Conservation (phyloP, 2,113 vertebrate species). For the Oncorhynchus mykiss region DNA sequence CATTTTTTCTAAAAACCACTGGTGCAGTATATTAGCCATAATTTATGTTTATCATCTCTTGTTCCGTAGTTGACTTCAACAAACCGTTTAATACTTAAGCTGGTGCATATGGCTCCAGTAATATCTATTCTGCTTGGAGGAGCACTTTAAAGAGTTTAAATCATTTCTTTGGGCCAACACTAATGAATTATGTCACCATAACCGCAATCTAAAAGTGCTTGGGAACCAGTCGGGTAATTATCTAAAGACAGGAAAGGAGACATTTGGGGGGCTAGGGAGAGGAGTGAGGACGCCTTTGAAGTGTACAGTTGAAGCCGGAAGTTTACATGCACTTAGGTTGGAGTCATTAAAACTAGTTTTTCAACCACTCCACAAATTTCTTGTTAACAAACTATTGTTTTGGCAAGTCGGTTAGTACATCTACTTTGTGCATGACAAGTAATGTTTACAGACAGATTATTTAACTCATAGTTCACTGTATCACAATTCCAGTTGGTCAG, state of each 20-base stretch:
- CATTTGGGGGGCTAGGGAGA: conserved; percentile 34
- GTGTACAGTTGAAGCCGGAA: conserved; percentile 10
- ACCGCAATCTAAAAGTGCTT: conserved; percentile 65
- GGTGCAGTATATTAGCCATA: conserved; percentile 98
- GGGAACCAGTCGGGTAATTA: conserved; percentile 62
- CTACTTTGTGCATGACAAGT: too few relatives aligned
- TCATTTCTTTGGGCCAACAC: conserved; percentile 77
- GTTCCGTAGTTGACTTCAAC: conserved; percentile 94
- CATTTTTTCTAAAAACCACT: conserved; percentile 87
- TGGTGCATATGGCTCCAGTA: conserved; percentile 93
- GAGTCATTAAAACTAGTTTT: too few relatives aligned
- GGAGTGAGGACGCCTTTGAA: conserved; percentile 46
- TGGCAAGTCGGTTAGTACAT: too few relatives aligned
- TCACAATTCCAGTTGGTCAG: too few relatives aligned
- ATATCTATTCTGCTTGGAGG: conserved; percentile 98
- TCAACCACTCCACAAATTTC: too few relatives aligned
- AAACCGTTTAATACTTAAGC: conserved; percentile 95
- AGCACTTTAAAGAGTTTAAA: conserved; percentile 81
- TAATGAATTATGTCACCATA: conserved; percentile 77
- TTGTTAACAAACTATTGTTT: too few relatives aligned
- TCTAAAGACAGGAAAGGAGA: conserved; percentile 56
- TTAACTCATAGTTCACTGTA: too few relatives aligned
- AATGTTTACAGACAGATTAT: too few relatives aligned
- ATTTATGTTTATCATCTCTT: conserved; percentile 98
- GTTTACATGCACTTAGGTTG: too few relatives aligned